phyloP scores from a whole-genome alignment of 2,797 vertebrate genomes.

The Halcyon leucocephala region DNA sequence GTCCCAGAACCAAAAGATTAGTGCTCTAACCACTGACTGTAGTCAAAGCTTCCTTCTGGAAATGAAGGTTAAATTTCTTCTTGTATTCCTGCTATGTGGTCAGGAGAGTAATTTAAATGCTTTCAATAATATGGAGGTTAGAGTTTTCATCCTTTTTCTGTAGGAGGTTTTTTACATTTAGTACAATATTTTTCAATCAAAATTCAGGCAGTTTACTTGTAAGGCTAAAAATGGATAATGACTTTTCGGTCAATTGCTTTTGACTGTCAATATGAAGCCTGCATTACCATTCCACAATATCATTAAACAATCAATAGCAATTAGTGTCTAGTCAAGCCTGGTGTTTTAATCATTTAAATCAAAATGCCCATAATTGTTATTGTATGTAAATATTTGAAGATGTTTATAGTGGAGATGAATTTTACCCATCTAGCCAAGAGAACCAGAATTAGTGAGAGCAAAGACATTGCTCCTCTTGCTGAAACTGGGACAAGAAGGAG shows the following conservation, averaged over 20 bases:
- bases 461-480: background rate
- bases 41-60: slow-evolving; percentile 70
- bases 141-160: slow-evolving; percentile 41
- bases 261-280: slow-evolving; percentile 75
- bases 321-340: slow-evolving; percentile 75
- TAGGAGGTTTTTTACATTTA: slow-evolving; percentile 33
- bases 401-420: slow-evolving; percentile 64
- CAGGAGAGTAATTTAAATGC: slow-evolving; percentile 47
- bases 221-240: slow-evolving; percentile 76
- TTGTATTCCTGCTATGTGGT: slow-evolving; percentile 6
- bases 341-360: slow-evolving; percentile 77
- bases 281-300: slow-evolving; percentile 74
- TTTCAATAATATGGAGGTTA: slow-evolving; percentile 42
- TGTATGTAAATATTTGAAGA: slow-evolving; percentile 76
- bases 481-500: background rate
- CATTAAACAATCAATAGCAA: slow-evolving; percentile 79
- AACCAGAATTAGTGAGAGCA: background rate
- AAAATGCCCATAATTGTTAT: slow-evolving; percentile 72
- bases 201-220: slow-evolving; percentile 68
- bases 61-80: slow-evolving; percentile 67
- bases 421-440: background rate
- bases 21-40: slow-evolving; percentile 48
- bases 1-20: slow-evolving; percentile 63
- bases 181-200: slow-evolving; percentile 60
- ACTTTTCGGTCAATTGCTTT: slow-evolving; percentile 76